A percentile compares a stretch with the other conserved stretches of the same genome.
Evolutionary conservation across 1,140 invertebrate genomes (phyloP).

Genomic region (Neuroterus valhalla): DNA sequence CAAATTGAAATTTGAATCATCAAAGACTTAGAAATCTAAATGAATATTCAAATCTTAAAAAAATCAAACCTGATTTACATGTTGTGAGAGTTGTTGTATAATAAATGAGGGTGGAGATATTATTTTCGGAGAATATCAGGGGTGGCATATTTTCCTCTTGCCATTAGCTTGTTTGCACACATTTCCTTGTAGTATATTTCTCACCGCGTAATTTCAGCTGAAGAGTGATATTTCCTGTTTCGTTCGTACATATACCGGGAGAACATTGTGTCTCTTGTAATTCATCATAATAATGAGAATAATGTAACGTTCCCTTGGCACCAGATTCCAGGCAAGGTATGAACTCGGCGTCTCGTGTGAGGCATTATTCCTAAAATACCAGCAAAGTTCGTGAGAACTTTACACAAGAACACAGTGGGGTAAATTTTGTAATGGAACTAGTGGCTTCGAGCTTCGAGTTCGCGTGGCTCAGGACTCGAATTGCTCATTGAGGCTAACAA

Average conservation of each 20-base stretch:
- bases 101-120: too few species aligned
- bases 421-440: slow-evolving; percentile 56
- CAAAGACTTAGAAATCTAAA: too few species aligned
- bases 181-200: not conserved
- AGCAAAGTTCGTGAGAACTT: slow-evolving; percentile 17
- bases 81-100: too few species aligned
- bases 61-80: too few species aligned
- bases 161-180: not conserved
- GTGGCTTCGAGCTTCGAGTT: slow-evolving; percentile 52
- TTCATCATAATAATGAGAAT: not conserved
- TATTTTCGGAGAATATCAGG: too few species aligned
- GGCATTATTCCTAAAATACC: slow-evolving; percentile 55
- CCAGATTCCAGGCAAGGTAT: too few species aligned
- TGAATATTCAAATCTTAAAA: too few species aligned
- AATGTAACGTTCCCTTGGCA: not conserved
- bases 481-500: slow-evolving; percentile 58
- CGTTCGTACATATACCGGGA: slow-evolving; percentile 10
- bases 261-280: slow-evolving; percentile 6
- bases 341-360: slow-evolving; percentile 31
- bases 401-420: slow-evolving; percentile 31
- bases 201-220: not conserved
- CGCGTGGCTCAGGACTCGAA: slow-evolving; percentile 43
- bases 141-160: too few species aligned
- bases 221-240: slow-evolving; percentile 6
- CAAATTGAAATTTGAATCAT: too few species aligned